A percentile compares a stretch with the other conserved stretches of the same genome.
phyloP scores from a whole-genome alignment of 92 coral and sea anemone species.

The Porites cylindrica region DNA sequence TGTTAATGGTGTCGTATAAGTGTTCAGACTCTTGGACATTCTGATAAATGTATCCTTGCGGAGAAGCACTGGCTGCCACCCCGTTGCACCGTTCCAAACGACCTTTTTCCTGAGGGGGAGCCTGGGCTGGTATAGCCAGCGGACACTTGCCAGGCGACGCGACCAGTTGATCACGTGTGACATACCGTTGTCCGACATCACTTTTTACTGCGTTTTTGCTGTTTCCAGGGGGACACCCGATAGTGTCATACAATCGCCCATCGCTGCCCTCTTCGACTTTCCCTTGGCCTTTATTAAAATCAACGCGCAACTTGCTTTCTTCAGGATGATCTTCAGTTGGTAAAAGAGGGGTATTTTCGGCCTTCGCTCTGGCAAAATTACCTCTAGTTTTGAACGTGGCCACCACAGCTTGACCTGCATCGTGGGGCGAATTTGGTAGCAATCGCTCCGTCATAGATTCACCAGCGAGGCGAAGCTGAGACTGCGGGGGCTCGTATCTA shows the following conservation, averaged over 20 bases:
- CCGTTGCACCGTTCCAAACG: not conserved
- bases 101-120: not conserved
- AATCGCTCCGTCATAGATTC: constrained; percentile 20
- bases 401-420: not conserved
- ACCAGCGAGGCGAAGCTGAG: not conserved
- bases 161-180: constrained; percentile 41
- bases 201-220: constrained; percentile 1
- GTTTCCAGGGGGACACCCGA: constrained; percentile 8
- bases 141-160: constrained; percentile 9
- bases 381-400: not conserved
- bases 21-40: constrained; percentile 20
- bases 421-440: not conserved
- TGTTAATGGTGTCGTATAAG: constrained; percentile 29
- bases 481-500: constrained; percentile 16
- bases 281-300: not conserved
- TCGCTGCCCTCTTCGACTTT: constrained; percentile 8
- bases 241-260: constrained; percentile 37
- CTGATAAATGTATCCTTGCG: constrained; percentile 24
- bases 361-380: not conserved
- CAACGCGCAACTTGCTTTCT: constrained; percentile 17
- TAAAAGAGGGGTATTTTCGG: constrained; percentile 13
- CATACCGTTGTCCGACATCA: constrained; percentile 31
- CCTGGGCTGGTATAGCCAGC: not conserved
- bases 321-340: not conserved
- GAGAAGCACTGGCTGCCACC: not conserved